A percentile compares a stretch with the other conserved stretches of the same genome.
These are phyloP conservation scores for Didymodactylos carnosus DNA, from an alignment of 2,888 invertebrate species.

Conservation along the genomic window DNA sequence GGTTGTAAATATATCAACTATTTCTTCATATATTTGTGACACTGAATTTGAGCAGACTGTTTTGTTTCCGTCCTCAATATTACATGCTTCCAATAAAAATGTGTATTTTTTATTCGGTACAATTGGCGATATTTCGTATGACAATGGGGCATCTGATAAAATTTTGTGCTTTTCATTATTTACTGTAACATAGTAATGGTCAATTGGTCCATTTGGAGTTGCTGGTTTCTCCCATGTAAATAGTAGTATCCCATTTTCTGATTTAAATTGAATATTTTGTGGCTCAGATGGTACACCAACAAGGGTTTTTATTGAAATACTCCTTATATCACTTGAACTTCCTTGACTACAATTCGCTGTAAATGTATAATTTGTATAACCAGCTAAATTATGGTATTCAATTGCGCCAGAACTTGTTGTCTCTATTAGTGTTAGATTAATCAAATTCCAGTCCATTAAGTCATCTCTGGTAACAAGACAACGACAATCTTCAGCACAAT, in stretches of 20 bases:
- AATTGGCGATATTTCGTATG: background rate
- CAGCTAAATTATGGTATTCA: too few species aligned
- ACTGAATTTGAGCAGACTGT: background rate
- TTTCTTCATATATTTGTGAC: background rate
- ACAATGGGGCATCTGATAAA: background rate
- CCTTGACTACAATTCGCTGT: too few species aligned
- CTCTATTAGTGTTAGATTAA: too few species aligned
- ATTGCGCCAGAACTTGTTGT: too few species aligned
- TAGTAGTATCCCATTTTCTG: background rate
- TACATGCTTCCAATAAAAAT: background rate
- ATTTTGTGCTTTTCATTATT: background rate
- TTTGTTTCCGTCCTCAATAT: background rate
- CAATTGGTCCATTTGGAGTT: background rate
- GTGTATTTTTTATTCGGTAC: background rate
- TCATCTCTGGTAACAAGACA: too few species aligned
- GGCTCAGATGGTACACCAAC: background rate
- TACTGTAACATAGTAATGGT: background rate
- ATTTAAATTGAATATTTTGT: background rate
- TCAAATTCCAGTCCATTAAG: too few species aligned
- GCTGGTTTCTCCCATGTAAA: background rate
- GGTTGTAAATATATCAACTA: background rate
- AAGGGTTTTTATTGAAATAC: background rate
- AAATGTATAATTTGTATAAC: too few species aligned
- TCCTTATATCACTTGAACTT: too few species aligned
- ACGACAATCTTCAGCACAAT: too few species aligned